These are phyloP conservation scores for Pholis gunnellus DNA, from an alignment of 2,113 vertebrate genomes.

Conservation along the genomic window DNA sequence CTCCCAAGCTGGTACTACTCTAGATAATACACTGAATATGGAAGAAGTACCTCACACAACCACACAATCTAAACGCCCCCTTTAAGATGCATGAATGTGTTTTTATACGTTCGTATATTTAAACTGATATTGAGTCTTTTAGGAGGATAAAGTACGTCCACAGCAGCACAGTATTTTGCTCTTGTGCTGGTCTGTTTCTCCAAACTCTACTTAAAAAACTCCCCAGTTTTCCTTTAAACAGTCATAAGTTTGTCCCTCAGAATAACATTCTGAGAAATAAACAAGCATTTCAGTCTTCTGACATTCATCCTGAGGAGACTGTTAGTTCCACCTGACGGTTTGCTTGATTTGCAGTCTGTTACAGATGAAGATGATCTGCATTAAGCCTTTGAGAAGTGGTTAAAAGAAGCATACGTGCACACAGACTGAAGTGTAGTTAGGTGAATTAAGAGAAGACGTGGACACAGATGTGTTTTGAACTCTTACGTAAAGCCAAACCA, in stretches of 20 bases:
- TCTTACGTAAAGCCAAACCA: constrained; percentile 90
- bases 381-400: not conserved
- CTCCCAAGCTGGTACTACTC: no score
- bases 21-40: no score
- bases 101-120: no score
- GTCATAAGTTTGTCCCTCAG: not conserved
- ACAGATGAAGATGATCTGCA: not conserved
- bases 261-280: not conserved
- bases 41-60: no score
- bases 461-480: constrained; percentile 29
- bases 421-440: constrained; percentile 19
- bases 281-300: constrained; percentile 29
- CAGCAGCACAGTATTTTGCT: no score
- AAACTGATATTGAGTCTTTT: no score
- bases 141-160: no score
- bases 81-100: no score
- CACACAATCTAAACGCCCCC: no score
- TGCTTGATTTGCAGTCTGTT: not conserved
- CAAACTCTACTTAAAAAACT: no score
- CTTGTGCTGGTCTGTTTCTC: no score
- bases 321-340: constrained; percentile 6
- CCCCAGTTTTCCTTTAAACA: constrained; percentile 16
- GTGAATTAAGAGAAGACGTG: not conserved
- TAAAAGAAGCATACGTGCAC: constrained; percentile 31
- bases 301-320: constrained; percentile 17